Base-by-base conservation (phyloP, 2,888 invertebrate species). In the Lithosia quadra region DNA sequence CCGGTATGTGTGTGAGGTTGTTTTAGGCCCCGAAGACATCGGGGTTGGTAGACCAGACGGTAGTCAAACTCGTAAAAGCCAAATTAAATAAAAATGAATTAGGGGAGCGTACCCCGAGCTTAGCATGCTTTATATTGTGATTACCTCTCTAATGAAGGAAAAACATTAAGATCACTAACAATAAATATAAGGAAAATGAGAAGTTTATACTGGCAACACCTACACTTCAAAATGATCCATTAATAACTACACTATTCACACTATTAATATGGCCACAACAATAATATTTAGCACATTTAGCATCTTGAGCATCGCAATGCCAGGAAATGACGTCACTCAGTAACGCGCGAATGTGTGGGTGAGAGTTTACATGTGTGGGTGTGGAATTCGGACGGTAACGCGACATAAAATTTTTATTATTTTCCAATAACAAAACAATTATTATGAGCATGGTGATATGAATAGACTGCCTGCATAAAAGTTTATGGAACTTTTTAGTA, bases 321-420 rank as follows among this genome's bases (percentile, higher is more conserved):
- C 72, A 77, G 68, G 61, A 70, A 55, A 39, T 69, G 72, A 77
- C 73, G 73, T 69, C 59, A 65, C 34, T 67, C 68, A 56, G 33
- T 72, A 67, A 67, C 64, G 68, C 71, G 39, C 55, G 36, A 28
- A 62, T 73, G 71, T 66, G 78, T 78, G 68, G 69, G 79, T 39
- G 67, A 59, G 22, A 62, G 57, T 68, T 65, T 68, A 62, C 63
- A 62, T 56, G 61, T 71, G 78, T 73, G 53, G 67, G 65, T 70
- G 75, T 65, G 57, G 61, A 36, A 71, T 74, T 74, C 65, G 57
- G 33, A 18, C 64, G n/a, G 21, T 43, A 64, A 28, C 15, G 64
- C 34, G 22, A 67, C 53, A 66, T 79, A 64, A 68, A 71, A 39
- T n/a, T 63, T 75, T 76, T 68, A 79, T 75, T 69, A 71, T 65